Percentiles rank a stretch among this genome's conserved stretches.
Evolutionary conservation across 2,888 invertebrate genomes (phyloP).

Genomic region (Esperia sulphurella): DNA sequence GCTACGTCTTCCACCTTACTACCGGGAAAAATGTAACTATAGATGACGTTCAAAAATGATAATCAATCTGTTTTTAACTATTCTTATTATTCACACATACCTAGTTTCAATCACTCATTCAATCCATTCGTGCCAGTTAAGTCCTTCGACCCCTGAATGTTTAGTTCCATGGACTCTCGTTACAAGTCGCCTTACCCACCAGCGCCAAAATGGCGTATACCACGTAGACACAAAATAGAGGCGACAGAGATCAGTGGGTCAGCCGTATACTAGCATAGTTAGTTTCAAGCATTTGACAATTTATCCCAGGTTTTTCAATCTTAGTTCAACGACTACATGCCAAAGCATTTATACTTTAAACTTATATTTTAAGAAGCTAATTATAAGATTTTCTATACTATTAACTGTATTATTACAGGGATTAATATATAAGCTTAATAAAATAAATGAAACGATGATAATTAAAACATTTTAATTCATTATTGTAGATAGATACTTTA

Average conservation of each 20-base stretch:
- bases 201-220: no score
- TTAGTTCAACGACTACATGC: slow-evolving; percentile 25
- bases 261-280: background rate
- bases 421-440: slow-evolving; percentile 32
- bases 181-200: no score
- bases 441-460: background rate
- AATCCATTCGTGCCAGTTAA: no score
- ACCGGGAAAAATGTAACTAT: no score
- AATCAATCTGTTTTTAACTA: no score
- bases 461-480: background rate
- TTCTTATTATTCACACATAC: no score
- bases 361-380: slow-evolving; percentile 21
- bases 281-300: background rate
- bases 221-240: no score
- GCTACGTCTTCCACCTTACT: no score
- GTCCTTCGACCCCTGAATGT: no score
- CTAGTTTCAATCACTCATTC: no score
- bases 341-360: slow-evolving; percentile 49
- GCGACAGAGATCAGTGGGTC: background rate
- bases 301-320: background rate
- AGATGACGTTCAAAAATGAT: no score
- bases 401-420: slow-evolving; percentile 34
- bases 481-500: background rate
- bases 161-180: no score
- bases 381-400: background rate